Evolutionary conservation across 37 sponge, comb jelly and placozoan species (phyloP), one percentile per base, ranked within the genome.

Genomic region (Halisarca cf. caerulea): DNA sequence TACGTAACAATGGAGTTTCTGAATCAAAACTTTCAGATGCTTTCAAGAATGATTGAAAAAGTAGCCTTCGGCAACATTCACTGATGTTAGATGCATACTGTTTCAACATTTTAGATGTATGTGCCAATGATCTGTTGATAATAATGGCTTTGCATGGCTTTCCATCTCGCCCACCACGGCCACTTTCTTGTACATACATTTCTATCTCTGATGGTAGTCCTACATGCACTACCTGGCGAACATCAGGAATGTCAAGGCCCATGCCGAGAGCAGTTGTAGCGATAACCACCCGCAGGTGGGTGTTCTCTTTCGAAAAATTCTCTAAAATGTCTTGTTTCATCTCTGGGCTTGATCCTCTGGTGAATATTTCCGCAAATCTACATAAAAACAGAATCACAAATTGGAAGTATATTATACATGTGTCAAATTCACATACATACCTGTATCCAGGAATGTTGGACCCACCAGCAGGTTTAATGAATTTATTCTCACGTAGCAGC

Each of bases 141-240:
- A 62, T 20, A 62, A 62, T 62, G 25, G 64, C 64, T 62, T 62
- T 62, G 30, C 18, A 20, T 27, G 15, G 15, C 64, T 62, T 8
- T 23, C 64, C 64, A 61, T 61, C 64, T 28, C 64, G 30, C n/a
- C 64, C 64, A 21, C 64, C 64, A 7, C 64, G 6, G 9, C 64
- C 64, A 61, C 64, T 78, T 42, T 78, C 79, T 38, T 78, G 54
- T 18, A 78, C 30, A 27, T 78, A 78, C 6, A 27, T 3, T n/a
- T 78, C 79, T 23, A 78, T 78, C 6, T 45, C 54, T 7, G 6
- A 8, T n/a, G 79, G 21, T 14, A 43, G 54, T n/a, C 79, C 79
- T n/a, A 23, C 21, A 38, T 78, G 79, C 2, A 78, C 44, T 6
- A 78, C 27, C 7, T 27, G 51, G 51, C 27, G 54, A 8, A 78